Conservation (phyloP, 2,797 vertebrate species). For the Numenius phaeopus region DNA sequence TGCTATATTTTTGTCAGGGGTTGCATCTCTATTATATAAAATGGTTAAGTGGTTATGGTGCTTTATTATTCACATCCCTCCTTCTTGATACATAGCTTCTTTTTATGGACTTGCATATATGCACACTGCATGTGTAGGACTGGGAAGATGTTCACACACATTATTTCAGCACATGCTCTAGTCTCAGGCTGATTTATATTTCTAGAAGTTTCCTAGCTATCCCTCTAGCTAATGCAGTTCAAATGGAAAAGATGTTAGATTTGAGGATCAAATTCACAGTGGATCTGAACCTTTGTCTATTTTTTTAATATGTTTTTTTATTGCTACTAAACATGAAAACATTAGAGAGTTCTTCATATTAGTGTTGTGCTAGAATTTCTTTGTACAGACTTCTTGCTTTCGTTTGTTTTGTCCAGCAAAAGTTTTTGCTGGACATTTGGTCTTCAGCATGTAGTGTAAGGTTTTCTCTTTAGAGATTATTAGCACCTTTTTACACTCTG, state of each 20-base stretch:
- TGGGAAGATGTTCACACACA: neutral
- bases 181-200: neutral
- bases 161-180: neutral
- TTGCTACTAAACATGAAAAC: neutral
- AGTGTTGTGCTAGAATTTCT: neutral
- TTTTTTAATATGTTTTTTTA: neutral
- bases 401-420: neutral
- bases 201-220: neutral
- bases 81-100: neutral
- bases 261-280: neutral
- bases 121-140: neutral
- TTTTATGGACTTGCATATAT: neutral
- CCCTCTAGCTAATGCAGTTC: neutral
- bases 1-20: neutral
- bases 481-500: conserved; percentile 35
- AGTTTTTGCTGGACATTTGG: neutral
- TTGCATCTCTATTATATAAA: neutral
- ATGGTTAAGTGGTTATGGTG: neutral
- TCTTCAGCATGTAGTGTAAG: neutral
- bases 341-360: neutral
- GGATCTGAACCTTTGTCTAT: neutral
- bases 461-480: conserved; percentile 7
- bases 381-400: neutral
- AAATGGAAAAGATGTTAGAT: neutral
- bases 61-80: neutral